These are phyloP conservation scores for Lasioglossum baleicum DNA, from an alignment of 1,140 invertebrate species.

Conservation along the genomic window DNA sequence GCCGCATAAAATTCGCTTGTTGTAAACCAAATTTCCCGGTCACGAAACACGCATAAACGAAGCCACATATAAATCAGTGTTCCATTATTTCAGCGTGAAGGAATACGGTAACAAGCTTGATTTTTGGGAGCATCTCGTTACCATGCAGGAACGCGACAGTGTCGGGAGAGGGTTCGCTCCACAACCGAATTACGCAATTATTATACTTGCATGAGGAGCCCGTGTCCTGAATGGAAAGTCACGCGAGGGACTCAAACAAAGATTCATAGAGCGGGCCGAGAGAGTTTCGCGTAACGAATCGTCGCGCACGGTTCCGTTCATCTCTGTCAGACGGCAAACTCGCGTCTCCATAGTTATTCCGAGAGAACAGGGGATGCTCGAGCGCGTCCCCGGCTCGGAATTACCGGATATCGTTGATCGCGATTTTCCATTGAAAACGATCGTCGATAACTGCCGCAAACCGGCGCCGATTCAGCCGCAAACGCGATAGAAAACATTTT, in stretches of 20 bases:
- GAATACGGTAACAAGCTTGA: not conserved
- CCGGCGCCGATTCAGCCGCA: no score
- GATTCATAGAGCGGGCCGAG: conserved; percentile 17
- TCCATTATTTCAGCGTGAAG: not conserved
- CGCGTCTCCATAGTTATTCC: conserved; percentile 8
- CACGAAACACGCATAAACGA: no score
- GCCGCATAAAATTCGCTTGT: no score
- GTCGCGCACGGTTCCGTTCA: not conserved
- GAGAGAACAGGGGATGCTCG: not conserved
- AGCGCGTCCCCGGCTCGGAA: not conserved
- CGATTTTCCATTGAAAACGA: not conserved
- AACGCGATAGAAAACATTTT: no score
- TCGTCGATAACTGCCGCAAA: not conserved
- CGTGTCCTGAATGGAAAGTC: conserved; percentile 8
- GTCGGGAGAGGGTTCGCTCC: not conserved
- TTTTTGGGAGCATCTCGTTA: not conserved
- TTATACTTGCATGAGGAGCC: not conserved
- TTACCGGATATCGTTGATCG: conserved; percentile 2
- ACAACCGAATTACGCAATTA: conserved; percentile 1
- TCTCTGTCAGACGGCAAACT: conserved; percentile 1
- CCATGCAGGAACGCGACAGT: not conserved
- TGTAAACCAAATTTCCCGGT: no score
- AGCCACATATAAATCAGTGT: no score
- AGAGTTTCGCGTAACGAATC: conserved; percentile 28
- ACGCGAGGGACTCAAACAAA: conserved; percentile 25